phyloP scores from a whole-genome alignment of 2,113 vertebrate genomes.

The Charadrius vociferus region DNA sequence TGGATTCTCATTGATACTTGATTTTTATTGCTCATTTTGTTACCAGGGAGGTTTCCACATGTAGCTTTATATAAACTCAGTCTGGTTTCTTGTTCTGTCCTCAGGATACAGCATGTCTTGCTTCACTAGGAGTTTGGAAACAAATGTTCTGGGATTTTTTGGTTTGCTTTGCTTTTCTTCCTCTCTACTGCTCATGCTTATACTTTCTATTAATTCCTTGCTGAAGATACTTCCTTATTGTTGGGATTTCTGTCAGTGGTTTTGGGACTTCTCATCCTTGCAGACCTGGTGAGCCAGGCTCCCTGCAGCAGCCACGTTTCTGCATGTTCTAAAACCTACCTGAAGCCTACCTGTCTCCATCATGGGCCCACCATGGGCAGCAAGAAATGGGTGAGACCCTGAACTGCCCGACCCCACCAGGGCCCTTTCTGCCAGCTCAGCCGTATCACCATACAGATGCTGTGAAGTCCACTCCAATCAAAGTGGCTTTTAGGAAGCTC shows the following conservation, averaged over 20 bases:
- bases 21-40: conserved; percentile 37
- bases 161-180: not conserved
- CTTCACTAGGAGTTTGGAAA: not conserved
- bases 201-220: not conserved
- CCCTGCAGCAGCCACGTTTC: not conserved
- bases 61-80: not conserved
- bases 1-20: conserved; percentile 35
- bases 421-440: not conserved
- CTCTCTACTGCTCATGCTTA: not conserved
- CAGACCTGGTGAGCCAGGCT: not conserved
- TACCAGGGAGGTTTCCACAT: conserved; percentile 12
- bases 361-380: not conserved
- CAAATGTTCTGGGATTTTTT: not conserved
- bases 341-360: not conserved
- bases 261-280: not conserved
- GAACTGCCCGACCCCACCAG: not conserved
- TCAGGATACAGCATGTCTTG: not conserved
- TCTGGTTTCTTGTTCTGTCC: conserved; percentile 12
- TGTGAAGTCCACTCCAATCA: not conserved
- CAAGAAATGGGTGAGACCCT: not conserved
- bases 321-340: not conserved
- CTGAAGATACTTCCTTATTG: not conserved
- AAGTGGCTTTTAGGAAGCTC: not conserved
- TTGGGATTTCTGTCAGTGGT: not conserved
- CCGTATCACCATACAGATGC: not conserved